phyloP scores from a whole-genome alignment of 2,113 vertebrate genomes.

The Ellobius talpinus region DNA sequence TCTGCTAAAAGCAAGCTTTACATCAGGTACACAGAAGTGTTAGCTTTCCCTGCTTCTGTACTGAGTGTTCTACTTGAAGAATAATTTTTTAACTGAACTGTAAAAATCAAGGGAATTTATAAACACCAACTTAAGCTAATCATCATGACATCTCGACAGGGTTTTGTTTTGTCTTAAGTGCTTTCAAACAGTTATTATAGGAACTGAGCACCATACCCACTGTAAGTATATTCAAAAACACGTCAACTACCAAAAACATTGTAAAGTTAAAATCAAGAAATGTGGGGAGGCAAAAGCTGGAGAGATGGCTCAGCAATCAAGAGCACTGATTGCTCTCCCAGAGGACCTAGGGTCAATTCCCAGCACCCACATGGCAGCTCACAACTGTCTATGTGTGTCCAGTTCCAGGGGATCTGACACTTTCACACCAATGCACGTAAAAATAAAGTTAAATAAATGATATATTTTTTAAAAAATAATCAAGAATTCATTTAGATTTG shows the following conservation, averaged over 20 bases:
- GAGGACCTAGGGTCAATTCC: too few species aligned
- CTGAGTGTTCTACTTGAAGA: slow-evolving; percentile 9
- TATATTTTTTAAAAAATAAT: too few species aligned
- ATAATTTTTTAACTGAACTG: background rate
- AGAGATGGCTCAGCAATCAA: too few species aligned
- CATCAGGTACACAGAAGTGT: background rate
- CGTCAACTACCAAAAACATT: background rate
- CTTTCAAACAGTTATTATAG: background rate
- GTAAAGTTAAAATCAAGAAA: background rate
- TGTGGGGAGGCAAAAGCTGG: background rate
- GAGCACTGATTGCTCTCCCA: too few species aligned
- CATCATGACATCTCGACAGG: background rate
- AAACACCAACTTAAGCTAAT: background rate
- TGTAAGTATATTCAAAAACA: background rate
- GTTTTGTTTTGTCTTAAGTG: background rate
- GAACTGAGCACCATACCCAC: background rate
- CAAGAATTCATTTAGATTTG: background rate
- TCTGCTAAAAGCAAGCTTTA: background rate
- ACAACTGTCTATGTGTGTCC: too few species aligned
- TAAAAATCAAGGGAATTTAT: slow-evolving; percentile 26
- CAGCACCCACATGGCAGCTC: too few species aligned
- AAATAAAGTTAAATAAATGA: too few species aligned
- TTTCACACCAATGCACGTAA: too few species aligned
- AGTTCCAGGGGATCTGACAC: too few species aligned
- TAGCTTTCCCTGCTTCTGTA: background rate